Evolutionary conservation across 2,113 vertebrate species (phyloP).

Genomic region (Glareola pratincola): DNA sequence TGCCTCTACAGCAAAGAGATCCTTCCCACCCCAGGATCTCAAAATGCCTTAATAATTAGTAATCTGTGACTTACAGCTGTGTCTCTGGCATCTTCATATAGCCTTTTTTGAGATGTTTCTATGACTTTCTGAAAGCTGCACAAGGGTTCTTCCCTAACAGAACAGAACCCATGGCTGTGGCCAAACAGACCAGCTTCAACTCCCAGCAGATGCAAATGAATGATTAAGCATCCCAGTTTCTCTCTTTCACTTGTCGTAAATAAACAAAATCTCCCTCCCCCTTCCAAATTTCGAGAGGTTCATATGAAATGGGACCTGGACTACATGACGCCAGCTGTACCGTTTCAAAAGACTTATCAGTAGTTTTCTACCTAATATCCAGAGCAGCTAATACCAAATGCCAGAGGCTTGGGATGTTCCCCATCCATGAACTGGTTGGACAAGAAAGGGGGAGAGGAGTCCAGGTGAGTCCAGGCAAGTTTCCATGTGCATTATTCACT

Average conservation of each 20-base stretch:
- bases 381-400: neutral
- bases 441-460: conserved; percentile 18
- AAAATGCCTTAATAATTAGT: neutral
- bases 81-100: neutral
- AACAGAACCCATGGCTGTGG: neutral
- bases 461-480: conserved; percentile 15
- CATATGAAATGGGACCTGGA: neutral
- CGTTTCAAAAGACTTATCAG: neutral
- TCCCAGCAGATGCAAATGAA: neutral
- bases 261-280: neutral
- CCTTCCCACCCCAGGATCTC: neutral
- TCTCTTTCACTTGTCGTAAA: neutral
- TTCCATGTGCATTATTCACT: neutral
- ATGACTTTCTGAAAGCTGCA: neutral
- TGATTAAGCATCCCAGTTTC: neutral
- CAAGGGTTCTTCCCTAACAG: neutral
- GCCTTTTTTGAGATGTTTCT: neutral
- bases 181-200: neutral
- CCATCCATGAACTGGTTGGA: conserved; percentile 19
- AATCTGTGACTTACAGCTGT: neutral
- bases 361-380: neutral
- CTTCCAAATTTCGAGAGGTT: neutral
- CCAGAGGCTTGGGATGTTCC: conserved; percentile 26
- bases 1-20: neutral
- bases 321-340: neutral